A percentile compares a stretch with the other conserved stretches of the same genome.
Evolutionary conservation across 2,797 vertebrate genomes (phyloP).

Genomic region (Potorous gilbertii): DNA sequence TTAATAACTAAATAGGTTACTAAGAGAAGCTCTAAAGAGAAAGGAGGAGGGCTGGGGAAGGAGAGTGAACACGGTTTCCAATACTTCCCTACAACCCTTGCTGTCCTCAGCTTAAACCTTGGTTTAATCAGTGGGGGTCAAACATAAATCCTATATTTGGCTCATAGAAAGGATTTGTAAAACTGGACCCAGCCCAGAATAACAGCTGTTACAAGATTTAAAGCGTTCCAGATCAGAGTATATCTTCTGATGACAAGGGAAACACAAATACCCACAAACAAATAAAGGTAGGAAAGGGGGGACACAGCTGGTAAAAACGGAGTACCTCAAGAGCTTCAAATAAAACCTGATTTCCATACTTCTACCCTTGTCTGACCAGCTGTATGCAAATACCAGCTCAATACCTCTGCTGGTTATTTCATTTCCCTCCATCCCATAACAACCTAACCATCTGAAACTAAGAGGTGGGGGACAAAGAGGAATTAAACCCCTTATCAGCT

Average conservation of each 20-base stretch:
- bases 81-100: not conserved
- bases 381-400: not conserved
- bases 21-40: not conserved
- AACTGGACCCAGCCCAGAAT: not conserved
- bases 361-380: not conserved
- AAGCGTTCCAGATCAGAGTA: not conserved
- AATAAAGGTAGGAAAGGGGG: not conserved
- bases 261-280: not conserved
- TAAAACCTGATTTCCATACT: not conserved
- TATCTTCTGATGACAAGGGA: not conserved
- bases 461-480: not conserved
- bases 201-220: not conserved
- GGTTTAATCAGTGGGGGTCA: not conserved
- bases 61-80: not conserved
- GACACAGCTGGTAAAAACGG: not conserved
- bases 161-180: not conserved
- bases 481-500: not conserved
- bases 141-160: not conserved
- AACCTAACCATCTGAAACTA: not conserved
- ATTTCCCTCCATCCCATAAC: not conserved
- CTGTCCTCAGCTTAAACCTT: not conserved
- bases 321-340: not conserved
- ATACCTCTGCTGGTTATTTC: not conserved
- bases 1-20: not conserved
- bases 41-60: not conserved